Evolutionary conservation across 2,113 vertebrate genomes (phyloP).

Genomic region (Lonchura striata): DNA sequence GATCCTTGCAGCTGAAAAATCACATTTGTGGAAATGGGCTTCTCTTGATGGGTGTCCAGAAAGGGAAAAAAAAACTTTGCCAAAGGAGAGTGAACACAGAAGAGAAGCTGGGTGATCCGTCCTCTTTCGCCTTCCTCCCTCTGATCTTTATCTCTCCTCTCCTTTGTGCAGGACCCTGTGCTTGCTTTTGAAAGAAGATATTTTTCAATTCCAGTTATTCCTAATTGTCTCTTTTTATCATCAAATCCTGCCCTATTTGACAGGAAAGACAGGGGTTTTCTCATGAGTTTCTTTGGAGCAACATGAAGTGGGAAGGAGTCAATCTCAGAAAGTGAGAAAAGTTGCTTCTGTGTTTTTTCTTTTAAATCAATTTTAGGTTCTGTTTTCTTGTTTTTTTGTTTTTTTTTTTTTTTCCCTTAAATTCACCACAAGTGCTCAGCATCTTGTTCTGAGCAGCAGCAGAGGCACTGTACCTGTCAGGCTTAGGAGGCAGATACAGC

Average conservation of each 20-base stretch:
- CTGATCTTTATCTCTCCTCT: neutral
- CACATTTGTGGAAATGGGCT: accelerated
- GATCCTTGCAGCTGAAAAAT: neutral
- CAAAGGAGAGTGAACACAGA: neutral
- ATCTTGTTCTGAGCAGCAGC: neutral
- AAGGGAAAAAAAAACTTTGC: neutral
- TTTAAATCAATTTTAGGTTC: neutral
- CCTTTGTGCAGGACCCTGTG: neutral
- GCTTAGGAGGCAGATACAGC: neutral
- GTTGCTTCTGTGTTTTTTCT: neutral
- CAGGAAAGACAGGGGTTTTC: neutral
- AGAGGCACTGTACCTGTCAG: slow-evolving; percentile 21
- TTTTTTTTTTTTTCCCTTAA: neutral
- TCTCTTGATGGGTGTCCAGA: neutral
- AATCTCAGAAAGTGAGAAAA: neutral
- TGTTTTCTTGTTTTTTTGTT: neutral
- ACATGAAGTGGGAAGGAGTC: neutral
- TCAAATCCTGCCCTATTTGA: neutral
- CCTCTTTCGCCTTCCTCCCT: neutral
- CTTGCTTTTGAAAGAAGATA: neutral
- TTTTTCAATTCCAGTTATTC: neutral
- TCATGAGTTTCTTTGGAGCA: neutral
- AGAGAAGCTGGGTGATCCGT: accelerated
- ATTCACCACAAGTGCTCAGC: neutral
- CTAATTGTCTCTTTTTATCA: neutral